Base-by-base conservation (phyloP, 2,888 invertebrate genomes). In the Empis livida region DNA sequence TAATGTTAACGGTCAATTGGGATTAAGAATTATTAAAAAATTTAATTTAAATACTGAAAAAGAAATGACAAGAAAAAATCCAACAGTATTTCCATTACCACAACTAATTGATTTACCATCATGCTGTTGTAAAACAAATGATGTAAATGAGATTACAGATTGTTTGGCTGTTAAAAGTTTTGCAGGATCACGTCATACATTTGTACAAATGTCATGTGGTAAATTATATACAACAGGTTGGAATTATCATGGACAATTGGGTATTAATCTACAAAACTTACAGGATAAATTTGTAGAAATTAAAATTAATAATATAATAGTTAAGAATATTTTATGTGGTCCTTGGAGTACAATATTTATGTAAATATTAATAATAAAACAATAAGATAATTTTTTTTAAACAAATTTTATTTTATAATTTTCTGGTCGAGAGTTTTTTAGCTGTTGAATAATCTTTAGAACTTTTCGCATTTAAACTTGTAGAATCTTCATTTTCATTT, bases 1-100 rank as follows among this genome's bases (percentile, higher is more conserved):
- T 83, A 94, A 94, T 68, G 80, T 84, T 51, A 78, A 77, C 58
- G 92, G 93, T 0, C 91, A 94, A 65, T 68, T 94, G 14, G 93
- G 93, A 9, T 65, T 84, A 30, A 64, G 67, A 31, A 59, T 63
- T 9, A 62, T 70, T 50, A 70, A 71, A 49, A 61, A 61, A 27
- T 23, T 20, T 38, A 40, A 15, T 10, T 16, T 15, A 46, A 45
- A 32, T 46, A 48, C 42, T 16, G 48, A 42, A 49, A 2, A 11
- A 41, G 32, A 11, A 38, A 49, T 15, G 44, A 56, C 0, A 56
- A 58, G 44, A 55, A 65, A 53, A 61, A 62, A n/a, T 53, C 59
- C 16, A 58, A 51, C 51, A 2, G 59, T 71, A 2, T 67, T 64
- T 52, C 62, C 63, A 1, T 45, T 66, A 49, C 71, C 71, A 0